Evolutionary conservation across 1,140 invertebrate genomes (phyloP), one percentile per base, ranked within the genome.

Genomic region (Zaprionus lachaisei): DNA sequence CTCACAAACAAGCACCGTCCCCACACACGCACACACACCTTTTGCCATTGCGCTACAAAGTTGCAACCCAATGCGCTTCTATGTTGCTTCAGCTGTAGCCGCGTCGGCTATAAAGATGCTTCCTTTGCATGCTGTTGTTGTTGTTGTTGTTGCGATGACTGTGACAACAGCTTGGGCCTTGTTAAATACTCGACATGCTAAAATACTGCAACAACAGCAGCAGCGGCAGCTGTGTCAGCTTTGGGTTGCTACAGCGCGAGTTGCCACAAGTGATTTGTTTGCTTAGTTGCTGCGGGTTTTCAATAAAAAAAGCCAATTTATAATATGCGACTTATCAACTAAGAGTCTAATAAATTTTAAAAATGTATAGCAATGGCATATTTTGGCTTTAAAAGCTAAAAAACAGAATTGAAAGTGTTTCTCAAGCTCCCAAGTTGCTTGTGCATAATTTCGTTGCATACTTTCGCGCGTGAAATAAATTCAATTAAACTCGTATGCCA

Each of bases 31-130:
- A 61, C 31, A 20, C 44, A 55, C 58, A 28, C 31, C 34, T 44
- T 26, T 34, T 4, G 26, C 34, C 51, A 22, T 26, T 31, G 20
- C 28, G 22, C 44, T 28, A 44, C 24, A 71, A 71, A 56, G 68
- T 71, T 64, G 47, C 47, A 22, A 20, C 47, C 11, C 47, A 12
- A 24, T 51, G 14, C 47, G 47, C 17, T 51, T 51, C 20, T 51
- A 22, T 51, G 47, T 24, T 22, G 47, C 41, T 17, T 22, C 47
- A 51, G 47, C 47, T 51, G 82, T 85, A 85, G 74, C 81, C 81
- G 54, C 57, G 44, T 26, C 44, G 56, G 54, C 81, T 75, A 74
- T 81, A 84, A 84, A 85, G 74, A 70, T 62, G 69, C 62, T 51
- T 51, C 6, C 47, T 5, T 4, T 5, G n/a, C 11, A 20, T 24